A percentile compares a stretch with the other conserved stretches of the same genome.
Evolutionary conservation across 2,888 invertebrate genomes (phyloP).

Genomic region (Cephus runcator): DNA sequence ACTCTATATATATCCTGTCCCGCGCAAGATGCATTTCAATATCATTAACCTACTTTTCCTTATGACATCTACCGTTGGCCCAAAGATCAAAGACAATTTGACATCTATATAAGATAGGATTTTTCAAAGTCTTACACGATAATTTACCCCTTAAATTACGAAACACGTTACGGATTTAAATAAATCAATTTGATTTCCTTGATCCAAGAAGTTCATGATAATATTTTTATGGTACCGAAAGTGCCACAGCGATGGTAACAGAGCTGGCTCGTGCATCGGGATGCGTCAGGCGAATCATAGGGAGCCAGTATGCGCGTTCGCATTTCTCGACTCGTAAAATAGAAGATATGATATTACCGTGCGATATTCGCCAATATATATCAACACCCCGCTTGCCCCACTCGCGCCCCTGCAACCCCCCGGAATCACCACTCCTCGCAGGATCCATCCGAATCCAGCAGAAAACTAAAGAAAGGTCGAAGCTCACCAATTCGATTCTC

Average conservation of each 20-base stretch:
- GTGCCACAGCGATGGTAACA: constrained; percentile 22
- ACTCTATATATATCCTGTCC: too few relatives aligned
- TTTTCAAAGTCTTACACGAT: too few relatives aligned
- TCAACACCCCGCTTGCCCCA: constrained; percentile 19
- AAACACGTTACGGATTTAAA: too few relatives aligned
- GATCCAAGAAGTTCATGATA: constrained; percentile 8
- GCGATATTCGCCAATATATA: constrained; percentile 23
- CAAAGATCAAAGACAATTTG: too few relatives aligned
- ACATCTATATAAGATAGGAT: too few relatives aligned
- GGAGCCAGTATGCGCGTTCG: constrained; percentile 15
- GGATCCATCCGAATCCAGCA: too few relatives aligned
- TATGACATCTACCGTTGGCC: too few relatives aligned
- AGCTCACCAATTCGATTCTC: constrained; percentile 30
- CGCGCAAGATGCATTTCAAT: constrained; percentile 22
- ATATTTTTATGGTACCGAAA: constrained; percentile 18
- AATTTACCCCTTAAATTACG: too few relatives aligned
- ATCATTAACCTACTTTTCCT: constrained; percentile 18
- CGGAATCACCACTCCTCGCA: too few relatives aligned
- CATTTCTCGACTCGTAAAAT: constrained; percentile 36
- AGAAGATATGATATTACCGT: constrained; percentile 37
- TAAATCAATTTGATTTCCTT: too few relatives aligned
- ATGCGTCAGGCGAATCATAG: constrained; percentile 35
- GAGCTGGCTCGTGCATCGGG: neutral
- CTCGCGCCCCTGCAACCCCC: too few relatives aligned
- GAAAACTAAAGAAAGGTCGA: constrained; percentile 5